phyloP scores from a whole-genome alignment of 1,140 invertebrate genomes.

The Gonioctena quinquepunctata region DNA sequence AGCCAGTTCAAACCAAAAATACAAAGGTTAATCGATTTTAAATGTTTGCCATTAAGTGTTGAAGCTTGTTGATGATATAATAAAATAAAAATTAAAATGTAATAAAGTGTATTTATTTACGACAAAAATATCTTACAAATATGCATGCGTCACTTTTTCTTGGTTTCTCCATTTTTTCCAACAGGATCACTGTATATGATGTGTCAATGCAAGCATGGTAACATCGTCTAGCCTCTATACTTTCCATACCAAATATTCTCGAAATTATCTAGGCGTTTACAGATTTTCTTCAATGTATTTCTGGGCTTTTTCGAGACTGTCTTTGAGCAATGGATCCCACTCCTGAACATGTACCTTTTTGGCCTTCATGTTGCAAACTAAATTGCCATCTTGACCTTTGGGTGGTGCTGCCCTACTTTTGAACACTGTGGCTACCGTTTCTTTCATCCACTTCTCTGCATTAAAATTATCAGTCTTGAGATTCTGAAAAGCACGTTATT shows the following conservation, averaged over 20 bases:
- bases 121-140: conserved; percentile 8
- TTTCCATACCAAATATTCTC: too few relatives aligned
- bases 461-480: conserved; percentile 60
- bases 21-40: conserved; percentile 3
- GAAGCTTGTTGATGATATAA: conserved; percentile 37
- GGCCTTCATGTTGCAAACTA: conserved; percentile 63
- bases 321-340: conserved; percentile 58
- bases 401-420: conserved; percentile 53
- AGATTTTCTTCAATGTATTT: conserved; percentile 56
- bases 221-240: too few relatives aligned
- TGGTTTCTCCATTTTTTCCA: too few relatives aligned
- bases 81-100: conserved; percentile 29
- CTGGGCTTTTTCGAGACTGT: conserved; percentile 58
- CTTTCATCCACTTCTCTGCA: conserved; percentile 66
- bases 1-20: too few relatives aligned
- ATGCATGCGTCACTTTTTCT: too few relatives aligned
- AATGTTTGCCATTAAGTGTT: conserved; percentile 36
- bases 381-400: conserved; percentile 60
- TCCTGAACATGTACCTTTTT: conserved; percentile 57
- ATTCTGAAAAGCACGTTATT: conserved; percentile 57
- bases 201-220: too few relatives aligned
- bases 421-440: conserved; percentile 59
- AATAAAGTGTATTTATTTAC: conserved; percentile 1
- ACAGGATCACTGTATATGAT: too few relatives aligned
- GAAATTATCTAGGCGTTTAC: too few relatives aligned